Base-by-base conservation (phyloP, 1,140 invertebrate genomes). In the Hyposmocoma kahamanoa region DNA sequence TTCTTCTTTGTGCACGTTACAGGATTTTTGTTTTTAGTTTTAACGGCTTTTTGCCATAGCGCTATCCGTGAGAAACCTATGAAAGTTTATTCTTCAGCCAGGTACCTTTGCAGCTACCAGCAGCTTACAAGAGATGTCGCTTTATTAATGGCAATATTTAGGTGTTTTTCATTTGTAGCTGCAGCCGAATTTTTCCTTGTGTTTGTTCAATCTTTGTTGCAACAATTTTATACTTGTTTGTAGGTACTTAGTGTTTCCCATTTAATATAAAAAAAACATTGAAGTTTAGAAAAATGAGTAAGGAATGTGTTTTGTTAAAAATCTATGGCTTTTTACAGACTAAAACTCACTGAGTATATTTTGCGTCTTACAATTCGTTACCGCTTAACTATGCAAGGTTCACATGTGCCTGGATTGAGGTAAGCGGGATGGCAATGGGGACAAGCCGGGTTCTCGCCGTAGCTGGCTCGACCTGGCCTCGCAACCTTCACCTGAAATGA, bases 381-480 rank as follows among this genome's bases (percentile, higher is more conserved):
- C 70, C 84, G 73, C 41, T 84, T 82, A 1, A 87, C 84, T 19
- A 90, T 78, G 48, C 89, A 90, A 3, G 89, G 89, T 58, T 89
- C 87, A 55, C 89, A 90, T 22, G 86, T 87, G 21, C 89, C 89
- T 2, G 89, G 88, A 19, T 80, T 71, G 19, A 90, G 65, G 54
- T 89, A 90, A 11, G 87, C 88, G 11, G 89, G 89, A 72, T 90
- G 89, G 59, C 89, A 90, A 53, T 90, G 87, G 0, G 89, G 89
- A 46, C 89, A 90, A 34, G 85, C 69, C 4, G 88, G 79, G 64
- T 90, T 90, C 63, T 90, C 89, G 3, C 88, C 88, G 52, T 87
- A 90, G 63, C 87, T 89, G 36, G 83, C 73, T 22, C 70, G 66
- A 0, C 78, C 79, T 15, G 81, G 73, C 20, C 87, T 79, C 0